A percentile compares a stretch with the other conserved stretches of the same genome.
Conservation (phyloP, 2,888 invertebrate genomes). For the Pterobdella sp. region DNA sequence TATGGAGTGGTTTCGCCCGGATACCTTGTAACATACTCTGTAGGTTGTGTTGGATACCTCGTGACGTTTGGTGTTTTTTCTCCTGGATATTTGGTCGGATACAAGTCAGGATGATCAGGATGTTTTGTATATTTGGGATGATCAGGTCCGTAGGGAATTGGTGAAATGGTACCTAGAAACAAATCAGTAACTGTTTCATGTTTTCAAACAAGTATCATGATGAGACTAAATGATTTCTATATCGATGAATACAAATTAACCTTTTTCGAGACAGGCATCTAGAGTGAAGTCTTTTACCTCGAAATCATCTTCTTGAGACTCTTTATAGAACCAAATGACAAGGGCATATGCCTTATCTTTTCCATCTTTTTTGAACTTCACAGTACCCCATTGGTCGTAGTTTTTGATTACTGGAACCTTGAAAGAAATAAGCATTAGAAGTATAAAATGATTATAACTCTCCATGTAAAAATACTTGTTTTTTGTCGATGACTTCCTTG, state of each 20-base stretch:
- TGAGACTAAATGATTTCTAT: neutral
- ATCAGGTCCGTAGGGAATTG: neutral
- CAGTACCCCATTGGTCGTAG: neutral
- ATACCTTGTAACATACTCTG: neutral
- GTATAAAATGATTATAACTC: neutral
- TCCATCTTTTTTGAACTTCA: neutral
- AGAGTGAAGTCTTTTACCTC: conserved; percentile 22
- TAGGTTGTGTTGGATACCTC: neutral
- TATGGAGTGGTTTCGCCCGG: conserved; percentile 5
- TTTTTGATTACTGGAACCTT: neutral
- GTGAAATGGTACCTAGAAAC: neutral
- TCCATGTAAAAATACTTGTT: neutral
- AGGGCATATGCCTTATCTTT: neutral
- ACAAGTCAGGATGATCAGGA: neutral
- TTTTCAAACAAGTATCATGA: neutral
- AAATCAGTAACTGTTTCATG: neutral
- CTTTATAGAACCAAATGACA: neutral
- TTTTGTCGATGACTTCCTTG: neutral
- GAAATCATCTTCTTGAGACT: neutral
- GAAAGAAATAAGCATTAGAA: neutral
- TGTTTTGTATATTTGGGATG: neutral
- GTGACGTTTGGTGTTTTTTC: neutral
- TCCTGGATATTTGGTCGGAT: neutral
- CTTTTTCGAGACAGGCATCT: conserved; percentile 20
- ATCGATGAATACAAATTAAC: neutral